These are phyloP conservation scores for Electrona antarctica DNA, from an alignment of 2,113 vertebrate genomes.

Conservation along the genomic window DNA sequence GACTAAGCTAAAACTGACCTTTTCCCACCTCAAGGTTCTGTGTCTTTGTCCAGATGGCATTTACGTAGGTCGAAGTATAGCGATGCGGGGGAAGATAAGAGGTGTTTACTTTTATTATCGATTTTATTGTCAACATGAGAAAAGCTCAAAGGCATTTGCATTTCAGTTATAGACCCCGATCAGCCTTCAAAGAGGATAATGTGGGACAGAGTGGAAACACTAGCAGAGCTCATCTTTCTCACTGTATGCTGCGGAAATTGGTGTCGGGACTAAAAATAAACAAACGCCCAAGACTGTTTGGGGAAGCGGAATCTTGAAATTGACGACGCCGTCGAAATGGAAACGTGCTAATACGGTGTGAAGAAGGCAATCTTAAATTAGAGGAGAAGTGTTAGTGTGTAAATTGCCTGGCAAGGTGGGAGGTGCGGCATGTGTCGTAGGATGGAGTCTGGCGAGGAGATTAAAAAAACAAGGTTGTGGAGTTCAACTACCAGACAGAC, in stretches of 20 bases:
- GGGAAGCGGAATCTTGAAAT: constrained; percentile 50
- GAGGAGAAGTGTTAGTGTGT: constrained; percentile 41
- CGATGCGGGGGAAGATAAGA: constrained; percentile 11
- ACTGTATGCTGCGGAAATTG: constrained; percentile 29
- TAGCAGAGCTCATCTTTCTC: neutral
- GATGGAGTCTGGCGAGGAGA: constrained; percentile 1
- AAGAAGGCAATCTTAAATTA: constrained; percentile 55
- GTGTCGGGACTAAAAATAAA: constrained; percentile 69
- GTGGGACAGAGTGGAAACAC: constrained; percentile 55
- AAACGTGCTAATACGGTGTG: constrained; percentile 27
- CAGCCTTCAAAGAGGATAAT: constrained; percentile 66
- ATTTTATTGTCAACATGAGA: constrained; percentile 8
- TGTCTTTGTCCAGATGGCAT: too few species aligned
- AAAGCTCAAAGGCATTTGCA: constrained; percentile 21
- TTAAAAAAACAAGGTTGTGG: constrained; percentile 8
- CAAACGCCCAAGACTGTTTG: constrained; percentile 34
- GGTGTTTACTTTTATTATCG: constrained; percentile 40
- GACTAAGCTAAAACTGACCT: too few species aligned
- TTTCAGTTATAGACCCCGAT: neutral
- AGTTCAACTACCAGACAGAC: constrained; percentile 32
- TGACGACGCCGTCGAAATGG: constrained; percentile 42
- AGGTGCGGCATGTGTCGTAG: neutral
- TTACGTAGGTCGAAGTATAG: neutral
- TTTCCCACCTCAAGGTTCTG: too few species aligned
- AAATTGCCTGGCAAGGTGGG: constrained; percentile 21